Percentiles rank a stretch among this genome's conserved stretches.
phyloP scores from a whole-genome alignment of 2,888 invertebrate species.

The Aspidiotus destructor region DNA sequence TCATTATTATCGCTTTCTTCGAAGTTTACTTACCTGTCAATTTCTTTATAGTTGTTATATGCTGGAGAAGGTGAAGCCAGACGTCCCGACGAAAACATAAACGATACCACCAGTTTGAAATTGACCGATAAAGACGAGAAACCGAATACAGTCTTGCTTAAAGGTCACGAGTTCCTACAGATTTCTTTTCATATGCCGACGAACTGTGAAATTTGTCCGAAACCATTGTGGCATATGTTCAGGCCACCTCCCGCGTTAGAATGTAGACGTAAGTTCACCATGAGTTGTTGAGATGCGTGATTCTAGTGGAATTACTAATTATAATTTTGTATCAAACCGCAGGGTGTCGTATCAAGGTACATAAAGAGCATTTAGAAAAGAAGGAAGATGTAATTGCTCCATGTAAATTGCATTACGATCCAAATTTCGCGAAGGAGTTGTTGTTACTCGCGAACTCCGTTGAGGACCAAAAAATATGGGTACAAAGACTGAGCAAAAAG shows the following conservation, averaged over 20 bases:
- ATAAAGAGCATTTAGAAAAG: slow-evolving; percentile 87
- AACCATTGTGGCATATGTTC: slow-evolving; percentile 95
- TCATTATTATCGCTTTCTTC: not conserved
- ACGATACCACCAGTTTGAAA: slow-evolving; percentile 41
- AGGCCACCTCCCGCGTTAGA: slow-evolving; percentile 95
- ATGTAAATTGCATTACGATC: slow-evolving; percentile 93
- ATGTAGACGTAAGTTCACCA: slow-evolving; percentile 64
- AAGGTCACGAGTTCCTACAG: slow-evolving; percentile 91
- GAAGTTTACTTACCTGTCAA: not conserved
- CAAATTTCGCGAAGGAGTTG: slow-evolving; percentile 85
- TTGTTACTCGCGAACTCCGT: slow-evolving; percentile 73
- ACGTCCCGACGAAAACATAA: slow-evolving; percentile 52
- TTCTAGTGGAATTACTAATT: not conserved
- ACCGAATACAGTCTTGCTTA: slow-evolving; percentile 61
- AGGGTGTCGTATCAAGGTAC: slow-evolving; percentile 95
- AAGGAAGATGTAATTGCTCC: slow-evolving; percentile 77
- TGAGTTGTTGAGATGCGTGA: not conserved
- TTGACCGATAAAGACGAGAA: slow-evolving; percentile 44
- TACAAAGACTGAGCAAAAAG: slow-evolving; percentile 77
- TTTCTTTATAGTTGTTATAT: slow-evolving; percentile 66
- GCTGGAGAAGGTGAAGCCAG: slow-evolving; percentile 92
- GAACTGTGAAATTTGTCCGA: slow-evolving; percentile 93
- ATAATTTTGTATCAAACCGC: not conserved
- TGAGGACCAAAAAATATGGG: slow-evolving; percentile 89
- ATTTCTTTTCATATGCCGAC: slow-evolving; percentile 98